Conservation (phyloP, 2,888 invertebrate genomes). For the Eurytoma adleriae region DNA sequence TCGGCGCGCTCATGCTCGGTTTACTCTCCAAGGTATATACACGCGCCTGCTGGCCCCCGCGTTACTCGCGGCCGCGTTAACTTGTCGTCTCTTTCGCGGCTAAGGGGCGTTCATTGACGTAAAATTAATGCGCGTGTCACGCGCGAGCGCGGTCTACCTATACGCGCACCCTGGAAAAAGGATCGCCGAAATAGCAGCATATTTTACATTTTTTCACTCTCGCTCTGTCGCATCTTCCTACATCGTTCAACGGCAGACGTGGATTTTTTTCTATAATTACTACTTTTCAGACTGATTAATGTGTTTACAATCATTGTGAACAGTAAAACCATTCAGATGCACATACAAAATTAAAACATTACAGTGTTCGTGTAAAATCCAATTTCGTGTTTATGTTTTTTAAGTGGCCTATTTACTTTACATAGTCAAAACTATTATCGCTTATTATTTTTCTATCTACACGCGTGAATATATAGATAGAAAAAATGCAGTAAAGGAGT, state of each 20-base stretch:
- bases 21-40: slow-evolving; percentile 35
- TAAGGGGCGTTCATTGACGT: slow-evolving; percentile 43
- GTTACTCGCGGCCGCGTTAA: slow-evolving; percentile 14
- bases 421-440: no score
- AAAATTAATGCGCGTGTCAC: slow-evolving; percentile 48
- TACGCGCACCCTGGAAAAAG: slow-evolving; percentile 31
- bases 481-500: neutral
- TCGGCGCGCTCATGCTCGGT: slow-evolving; percentile 43
- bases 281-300: no score
- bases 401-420: no score
- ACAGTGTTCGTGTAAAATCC: no score
- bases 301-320: no score
- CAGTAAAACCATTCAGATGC: no score
- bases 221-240: neutral
- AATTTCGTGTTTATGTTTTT: no score
- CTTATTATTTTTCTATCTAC: no score
- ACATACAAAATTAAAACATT: no score
- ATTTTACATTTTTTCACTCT: neutral
- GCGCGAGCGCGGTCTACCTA: neutral
- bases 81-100: slow-evolving; percentile 3
- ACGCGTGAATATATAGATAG: no score
- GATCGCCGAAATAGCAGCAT: slow-evolving; percentile 21
- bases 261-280: neutral
- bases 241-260: neutral
- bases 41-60: neutral